Conservation (phyloP, 1,140 invertebrate species). For the Galleria mellonella region DNA sequence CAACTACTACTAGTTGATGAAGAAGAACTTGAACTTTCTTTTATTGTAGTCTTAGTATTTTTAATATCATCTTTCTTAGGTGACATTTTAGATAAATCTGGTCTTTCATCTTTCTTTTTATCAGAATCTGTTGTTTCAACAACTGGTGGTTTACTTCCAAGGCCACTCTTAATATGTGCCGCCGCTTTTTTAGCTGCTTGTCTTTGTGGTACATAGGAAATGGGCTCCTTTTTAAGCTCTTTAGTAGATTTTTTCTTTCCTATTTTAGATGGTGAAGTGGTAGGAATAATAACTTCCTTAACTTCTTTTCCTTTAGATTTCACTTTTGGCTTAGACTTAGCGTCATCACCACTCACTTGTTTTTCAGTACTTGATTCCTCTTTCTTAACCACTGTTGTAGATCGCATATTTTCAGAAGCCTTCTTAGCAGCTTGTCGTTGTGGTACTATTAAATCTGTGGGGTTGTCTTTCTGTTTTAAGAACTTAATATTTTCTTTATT, state of each 20-base stretch:
- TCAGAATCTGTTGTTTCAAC: conserved; percentile 66
- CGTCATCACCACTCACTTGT: conserved; percentile 49
- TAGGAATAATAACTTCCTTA: conserved; percentile 26
- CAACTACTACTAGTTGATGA: conserved; percentile 66
- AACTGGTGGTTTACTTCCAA: conserved; percentile 76
- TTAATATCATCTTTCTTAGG: conserved; percentile 65
- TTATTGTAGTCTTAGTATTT: conserved; percentile 4
- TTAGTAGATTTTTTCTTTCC: conserved; percentile 73
- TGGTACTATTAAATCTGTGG: conserved; percentile 90
- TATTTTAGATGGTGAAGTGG: conserved; percentile 45
- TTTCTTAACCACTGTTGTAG: conserved; percentile 68
- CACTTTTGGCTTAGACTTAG: conserved; percentile 59
- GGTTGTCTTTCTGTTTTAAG: conserved; percentile 77
- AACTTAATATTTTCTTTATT: conserved; percentile 76
- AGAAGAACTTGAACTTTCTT: conserved; percentile 47
- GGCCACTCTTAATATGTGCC: conserved; percentile 89
- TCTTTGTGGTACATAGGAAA: conserved; percentile 90
- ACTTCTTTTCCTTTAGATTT: conserved; percentile 58
- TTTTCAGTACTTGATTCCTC: conserved; percentile 58
- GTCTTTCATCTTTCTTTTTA: conserved; percentile 65
- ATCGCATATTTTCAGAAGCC: conserved; percentile 89
- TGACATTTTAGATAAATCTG: conserved; percentile 37
- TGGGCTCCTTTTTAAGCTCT: conserved; percentile 78
- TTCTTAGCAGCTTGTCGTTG: conserved; percentile 93
- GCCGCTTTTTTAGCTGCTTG: conserved; percentile 94